Percentiles rank a stretch among this genome's conserved stretches.
These are phyloP conservation scores for Porites evermanni DNA, from an alignment of 92 coral and sea anemone genomes.

Conservation along the genomic window DNA sequence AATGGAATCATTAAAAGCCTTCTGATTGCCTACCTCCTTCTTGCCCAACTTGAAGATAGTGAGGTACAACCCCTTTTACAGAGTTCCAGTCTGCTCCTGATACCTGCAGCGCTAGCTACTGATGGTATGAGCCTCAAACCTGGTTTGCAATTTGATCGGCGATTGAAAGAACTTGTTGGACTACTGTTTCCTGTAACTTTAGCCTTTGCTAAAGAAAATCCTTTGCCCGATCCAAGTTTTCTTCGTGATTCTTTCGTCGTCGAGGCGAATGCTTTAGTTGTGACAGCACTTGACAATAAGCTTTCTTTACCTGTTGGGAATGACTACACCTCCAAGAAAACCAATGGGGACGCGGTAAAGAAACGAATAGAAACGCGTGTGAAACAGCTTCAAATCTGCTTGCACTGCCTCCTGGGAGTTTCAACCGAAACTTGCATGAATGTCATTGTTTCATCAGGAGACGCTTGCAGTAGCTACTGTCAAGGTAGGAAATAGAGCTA, in stretches of 20 bases:
- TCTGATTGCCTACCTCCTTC: constrained; percentile 34
- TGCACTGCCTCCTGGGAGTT: constrained; percentile 31
- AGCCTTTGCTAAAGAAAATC: constrained; percentile 33
- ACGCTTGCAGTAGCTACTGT: not conserved
- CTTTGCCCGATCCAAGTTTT: constrained; percentile 40
- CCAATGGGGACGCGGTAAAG: too few species aligned
- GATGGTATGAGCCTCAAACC: constrained; percentile 42
- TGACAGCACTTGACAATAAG: constrained; percentile 48
- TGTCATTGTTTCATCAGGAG: constrained; percentile 37
- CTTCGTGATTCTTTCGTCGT: constrained; percentile 39
- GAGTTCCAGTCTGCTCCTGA: not conserved
- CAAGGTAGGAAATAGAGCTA: not conserved
- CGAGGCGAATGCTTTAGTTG: constrained; percentile 31
- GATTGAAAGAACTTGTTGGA: constrained; percentile 46
- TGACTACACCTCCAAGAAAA: too few species aligned
- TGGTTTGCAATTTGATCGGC: constrained; percentile 41
- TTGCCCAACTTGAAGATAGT: constrained; percentile 43
- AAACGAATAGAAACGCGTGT: too few species aligned
- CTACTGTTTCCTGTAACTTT: constrained; percentile 30
- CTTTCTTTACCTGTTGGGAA: constrained; percentile 4
- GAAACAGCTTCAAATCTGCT: constrained; percentile 51
- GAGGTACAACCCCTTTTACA: constrained; percentile 47
- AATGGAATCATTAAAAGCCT: constrained; percentile 53
- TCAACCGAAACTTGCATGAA: constrained; percentile 39
- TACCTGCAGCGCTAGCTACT: constrained; percentile 49